Evolutionary conservation across 2,888 invertebrate species (phyloP).

Genomic region (Lithodes maja): DNA sequence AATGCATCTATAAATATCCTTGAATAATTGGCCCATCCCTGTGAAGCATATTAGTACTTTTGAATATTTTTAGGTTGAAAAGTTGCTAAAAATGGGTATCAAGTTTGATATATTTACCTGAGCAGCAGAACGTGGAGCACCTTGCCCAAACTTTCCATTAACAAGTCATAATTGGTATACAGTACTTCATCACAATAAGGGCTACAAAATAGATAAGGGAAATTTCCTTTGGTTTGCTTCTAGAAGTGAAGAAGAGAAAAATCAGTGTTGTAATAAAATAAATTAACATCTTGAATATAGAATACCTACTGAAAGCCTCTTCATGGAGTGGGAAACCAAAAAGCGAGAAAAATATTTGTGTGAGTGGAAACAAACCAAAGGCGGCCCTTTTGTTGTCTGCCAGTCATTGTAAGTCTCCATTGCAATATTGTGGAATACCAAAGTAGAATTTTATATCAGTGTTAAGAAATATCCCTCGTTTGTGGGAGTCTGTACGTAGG

Average conservation of each 20-base stretch:
- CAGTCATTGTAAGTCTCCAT: not conserved
- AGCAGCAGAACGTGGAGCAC: not conserved
- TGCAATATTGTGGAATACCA: constrained; percentile 23
- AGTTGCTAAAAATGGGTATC: too few species aligned
- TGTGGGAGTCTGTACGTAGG: constrained; percentile 11
- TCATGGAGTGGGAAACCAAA: not conserved
- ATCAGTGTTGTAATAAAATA: not conserved
- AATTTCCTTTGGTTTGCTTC: constrained; percentile 17
- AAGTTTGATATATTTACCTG: not conserved
- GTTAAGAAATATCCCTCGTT: constrained; percentile 2
- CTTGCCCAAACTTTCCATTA: constrained; percentile 6
- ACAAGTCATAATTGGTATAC: constrained; percentile 4
- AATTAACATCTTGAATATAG: not conserved
- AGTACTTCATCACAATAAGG: constrained; percentile 3
- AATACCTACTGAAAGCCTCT: constrained; percentile 18
- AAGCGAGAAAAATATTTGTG: not conserved
- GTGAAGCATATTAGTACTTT: too few species aligned
- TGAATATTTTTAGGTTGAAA: too few species aligned
- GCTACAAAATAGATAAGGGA: constrained; percentile 14
- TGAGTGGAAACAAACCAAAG: not conserved
- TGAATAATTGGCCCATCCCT: too few species aligned
- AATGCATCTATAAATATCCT: too few species aligned
- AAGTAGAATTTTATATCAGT: not conserved
- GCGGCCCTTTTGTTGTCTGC: not conserved
- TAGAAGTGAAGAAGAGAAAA: not conserved